A percentile compares a stretch with the other conserved stretches of the same genome.
These are phyloP conservation scores for Drosophila rufa DNA, from an alignment of 1,140 invertebrate species.

Conservation along the genomic window DNA sequence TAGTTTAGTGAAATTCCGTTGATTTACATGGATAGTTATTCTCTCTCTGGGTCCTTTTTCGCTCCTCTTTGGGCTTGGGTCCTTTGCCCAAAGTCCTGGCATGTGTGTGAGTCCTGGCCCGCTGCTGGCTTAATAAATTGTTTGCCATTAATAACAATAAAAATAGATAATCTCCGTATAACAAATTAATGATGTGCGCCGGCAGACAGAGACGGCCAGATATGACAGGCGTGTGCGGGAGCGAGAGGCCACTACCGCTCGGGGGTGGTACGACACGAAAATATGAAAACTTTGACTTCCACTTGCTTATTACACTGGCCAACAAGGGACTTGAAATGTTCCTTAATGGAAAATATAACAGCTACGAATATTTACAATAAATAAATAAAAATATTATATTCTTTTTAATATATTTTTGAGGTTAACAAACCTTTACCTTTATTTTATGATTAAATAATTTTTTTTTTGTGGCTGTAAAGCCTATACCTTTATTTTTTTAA, in stretches of 20 bases:
- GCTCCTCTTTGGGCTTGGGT: not conserved
- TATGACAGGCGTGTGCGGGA: not conserved
- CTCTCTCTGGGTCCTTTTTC: not conserved
- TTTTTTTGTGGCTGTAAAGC: too few relatives aligned
- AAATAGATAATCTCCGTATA: slow-evolving; percentile 85
- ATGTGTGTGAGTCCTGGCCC: slow-evolving; percentile 59
- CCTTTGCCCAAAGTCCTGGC: slow-evolving; percentile 11
- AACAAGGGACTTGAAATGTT: not conserved
- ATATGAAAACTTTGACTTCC: slow-evolving; percentile 72
- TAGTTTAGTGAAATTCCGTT: slow-evolving; percentile 81
- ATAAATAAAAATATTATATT: not conserved
- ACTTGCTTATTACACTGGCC: slow-evolving; percentile 51
- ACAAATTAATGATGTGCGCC: slow-evolving; percentile 84
- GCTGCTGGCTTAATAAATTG: slow-evolving; percentile 81
- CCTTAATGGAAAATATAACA: not conserved
- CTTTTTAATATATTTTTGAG: too few relatives aligned
- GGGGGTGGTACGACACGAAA: slow-evolving; percentile 33
- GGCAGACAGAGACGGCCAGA: slow-evolving; percentile 26
- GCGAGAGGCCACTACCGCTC: not conserved
- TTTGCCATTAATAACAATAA: slow-evolving; percentile 85
- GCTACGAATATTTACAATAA: not conserved
- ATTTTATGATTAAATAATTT: too few relatives aligned
- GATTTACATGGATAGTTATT: slow-evolving; percentile 60
- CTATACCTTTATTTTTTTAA: too few relatives aligned
- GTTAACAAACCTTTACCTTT: too few relatives aligned